Base-by-base conservation (phyloP, 2,797 vertebrate species). In the Pipistrellus pipistrellus region DNA sequence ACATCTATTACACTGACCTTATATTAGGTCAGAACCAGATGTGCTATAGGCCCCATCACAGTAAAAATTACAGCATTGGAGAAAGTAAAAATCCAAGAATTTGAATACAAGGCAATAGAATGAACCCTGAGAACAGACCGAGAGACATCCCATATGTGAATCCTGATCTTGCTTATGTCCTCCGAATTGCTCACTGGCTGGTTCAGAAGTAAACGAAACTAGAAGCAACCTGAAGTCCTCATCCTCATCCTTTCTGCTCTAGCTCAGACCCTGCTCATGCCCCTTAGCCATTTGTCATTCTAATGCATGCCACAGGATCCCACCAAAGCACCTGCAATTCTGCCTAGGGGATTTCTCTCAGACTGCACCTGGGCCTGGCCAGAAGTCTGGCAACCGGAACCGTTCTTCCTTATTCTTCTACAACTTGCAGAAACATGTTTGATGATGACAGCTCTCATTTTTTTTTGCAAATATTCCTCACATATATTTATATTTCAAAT, bases 31-130 rank as follows among this genome's bases (percentile, higher is more conserved):
- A 41, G 51, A 87, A 80, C 6, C 72, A 88, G 46, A 84, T n/a
- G 59, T 17, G 4, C 46, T 51, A 11, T 20, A 4, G 55, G 10
- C 18, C 68, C 53, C 90, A 41, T 15, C 21, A 25, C 14, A 35
- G 48, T 27, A 55, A 92, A 96, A 95, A 57, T 48, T 64, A 92
- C 6, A 77, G 85, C 23, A 73, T 6, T 72, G 23, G 44, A 77
- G 23, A 68, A 90, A 94, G 32, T 46, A 20, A 30, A n/a, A n/a
- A 41, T 57, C 32, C 3, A 91, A 86, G 30, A 83, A 44, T 84
- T 83, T 46, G 21, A 92, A 68, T 32, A 38, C 3, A 69, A 86
- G 20, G 3, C 17, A 66, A 77, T 57, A 20, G 30, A 55, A 38
- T 77, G 77, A 55, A 64, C 35, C 6, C 30, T 55, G 23, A 44